Evolutionary conservation across 2,797 vertebrate species (phyloP), one percentile per base, ranked within the genome.

Genomic region (Ctenosaura bakeri): DNA sequence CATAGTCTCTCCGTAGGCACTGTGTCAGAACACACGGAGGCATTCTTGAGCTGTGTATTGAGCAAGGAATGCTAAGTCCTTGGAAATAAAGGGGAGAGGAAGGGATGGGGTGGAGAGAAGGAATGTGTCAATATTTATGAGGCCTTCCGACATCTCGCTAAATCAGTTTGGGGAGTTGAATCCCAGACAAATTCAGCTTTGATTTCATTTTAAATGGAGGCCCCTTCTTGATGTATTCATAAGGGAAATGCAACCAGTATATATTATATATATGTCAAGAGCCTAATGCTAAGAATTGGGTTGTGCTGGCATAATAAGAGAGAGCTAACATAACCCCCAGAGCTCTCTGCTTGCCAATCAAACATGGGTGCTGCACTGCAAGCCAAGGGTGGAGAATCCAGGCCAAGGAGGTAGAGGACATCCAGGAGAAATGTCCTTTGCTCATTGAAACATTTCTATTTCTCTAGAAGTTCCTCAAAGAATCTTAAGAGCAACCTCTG

Each of bases 81-180:
- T 89, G 89, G 80, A 59, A 78, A 91, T 73, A 69, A 77, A 92
- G 90, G 50, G 35, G 9, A 32, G 20, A n/a, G 24, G 2, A 32
- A 38, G 1, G 26, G 64, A n/a, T 2, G 13, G 35, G 26, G 90
- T 91, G 73, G 66, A 3, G 35, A 54, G 87, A 82, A 80, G 46
- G 42, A 91, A 85, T 79, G 64, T 77, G 91, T 95, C 94, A 95
- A 92, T 94, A 96, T 94, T 96, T 94, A 92, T 95, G 94, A 95
- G 87, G 64, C 80, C 88, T 91, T 71, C 88, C 66, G 93, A 88
- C 77, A 94, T 66, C 92, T 94, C 82, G 88, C 93, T 95, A 95
- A 95, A 90, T 92, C 92, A 85, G 80, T 88, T 81, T 94, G 91
- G 87, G 90, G 90, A 95, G 81, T 77, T 94, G 93, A 96, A 95